Base-by-base conservation (phyloP, 2,113 vertebrate genomes). In the Melanerpes formicivorus region DNA sequence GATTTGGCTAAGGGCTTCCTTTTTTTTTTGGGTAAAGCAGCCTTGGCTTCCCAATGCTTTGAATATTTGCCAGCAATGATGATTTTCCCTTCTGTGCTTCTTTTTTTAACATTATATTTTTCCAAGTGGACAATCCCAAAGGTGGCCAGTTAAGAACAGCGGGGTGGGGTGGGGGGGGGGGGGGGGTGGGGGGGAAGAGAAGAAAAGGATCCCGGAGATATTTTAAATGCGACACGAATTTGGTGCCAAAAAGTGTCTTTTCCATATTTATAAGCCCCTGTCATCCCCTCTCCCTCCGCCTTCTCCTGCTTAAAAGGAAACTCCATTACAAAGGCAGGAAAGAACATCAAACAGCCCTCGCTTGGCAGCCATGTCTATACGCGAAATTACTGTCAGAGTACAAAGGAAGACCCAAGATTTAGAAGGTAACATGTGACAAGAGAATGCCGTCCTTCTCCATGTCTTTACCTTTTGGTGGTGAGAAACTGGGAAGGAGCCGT, bases 251-350 rank as follows among this genome's bases (percentile, higher is more conserved):
- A 95, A 94, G 96, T 48, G 86, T 95, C 88, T 94, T 97, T 96
- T 95, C 96, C 92, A 92, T 97, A 96, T 97, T 97, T 97, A 94
- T 88, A 95, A 95, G 92, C 94, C 83, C 90, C 80, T 94, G 92
- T 96, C 95, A 95, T 89, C 93, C 87, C 78, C 77, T 93, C 84
- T 95, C 96, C 94, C 93, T 93, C 87, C 80, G 48, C 86, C 95
- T 95, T 81, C 55, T 52, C 95, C 93, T 92, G 90, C 93, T 94
- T 96, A 65, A 94, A 97, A 95, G 98, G 98, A 98, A 98, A 93
- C 92, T 86, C 86, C 95, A 95, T 96, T 92, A 98, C 98, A 98
- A 98, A 98, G 97, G 97, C 97, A 98, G 98, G 98, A 98, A 98
- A 97, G 96, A 86, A 98, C 98, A 97, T 98, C 98, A 98, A 98